A percentile compares a stretch with the other conserved stretches of the same genome.
Conservation (phyloP, 2,888 invertebrate species). For the Myopa tessellatipennis region DNA sequence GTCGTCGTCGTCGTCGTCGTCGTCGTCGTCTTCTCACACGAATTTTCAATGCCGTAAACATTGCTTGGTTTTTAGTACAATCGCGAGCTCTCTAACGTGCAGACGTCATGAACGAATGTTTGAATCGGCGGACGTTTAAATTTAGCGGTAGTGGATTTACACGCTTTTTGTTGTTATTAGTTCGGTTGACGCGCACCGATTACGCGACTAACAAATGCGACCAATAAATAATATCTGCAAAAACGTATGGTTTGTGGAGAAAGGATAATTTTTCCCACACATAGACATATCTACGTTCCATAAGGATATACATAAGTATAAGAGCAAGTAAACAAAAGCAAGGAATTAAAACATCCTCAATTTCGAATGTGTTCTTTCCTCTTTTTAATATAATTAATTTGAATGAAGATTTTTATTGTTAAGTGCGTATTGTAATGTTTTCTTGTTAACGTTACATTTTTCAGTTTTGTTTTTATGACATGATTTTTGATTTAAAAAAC, state of each 20-base stretch:
- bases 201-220: slow-evolving; percentile 13
- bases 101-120: slow-evolving; percentile 47
- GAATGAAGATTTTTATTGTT: too few relatives aligned
- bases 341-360: neutral
- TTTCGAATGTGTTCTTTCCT: too few relatives aligned
- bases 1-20: slow-evolving; percentile 34
- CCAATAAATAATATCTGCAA: slow-evolving; percentile 3
- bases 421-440: too few relatives aligned
- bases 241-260: neutral
- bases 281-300: neutral
- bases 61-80: slow-evolving; percentile 51
- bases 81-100: slow-evolving; percentile 53
- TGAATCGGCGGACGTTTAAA: slow-evolving; percentile 5
- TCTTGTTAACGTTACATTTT: too few relatives aligned
- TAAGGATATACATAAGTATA: neutral
- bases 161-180: slow-evolving; percentile 16
- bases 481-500: too few relatives aligned
- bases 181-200: neutral
- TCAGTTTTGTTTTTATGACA: too few relatives aligned
- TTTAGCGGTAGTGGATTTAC: slow-evolving; percentile 25
- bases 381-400: neutral
- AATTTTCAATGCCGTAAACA: slow-evolving; percentile 24
- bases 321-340: neutral
- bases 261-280: neutral
- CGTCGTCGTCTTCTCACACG: slow-evolving; percentile 16